A percentile compares a stretch with the other conserved stretches of the same genome.
phyloP scores from a whole-genome alignment of 2,888 invertebrate genomes.

The Brachyopa scutellaris region DNA sequence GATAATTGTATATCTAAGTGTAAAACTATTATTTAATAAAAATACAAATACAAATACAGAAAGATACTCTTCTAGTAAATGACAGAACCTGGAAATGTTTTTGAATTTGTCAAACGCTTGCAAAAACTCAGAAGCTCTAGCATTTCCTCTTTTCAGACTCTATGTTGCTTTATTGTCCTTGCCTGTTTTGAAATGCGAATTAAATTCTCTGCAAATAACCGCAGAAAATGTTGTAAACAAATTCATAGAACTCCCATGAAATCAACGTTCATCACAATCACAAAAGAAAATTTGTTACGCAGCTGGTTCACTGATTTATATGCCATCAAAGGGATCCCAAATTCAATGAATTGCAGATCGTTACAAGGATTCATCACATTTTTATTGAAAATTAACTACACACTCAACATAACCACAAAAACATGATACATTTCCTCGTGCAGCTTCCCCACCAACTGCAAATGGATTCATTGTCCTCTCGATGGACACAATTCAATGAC shows the following conservation, averaged over 20 bases:
- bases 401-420: conserved; percentile 70
- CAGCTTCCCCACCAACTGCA: conserved; percentile 15
- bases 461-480: conserved; percentile 36
- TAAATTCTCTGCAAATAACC: conserved; percentile 22
- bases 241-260: not conserved
- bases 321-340: conserved; percentile 6
- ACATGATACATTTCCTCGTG: conserved; percentile 27
- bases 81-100: too few relatives aligned
- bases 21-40: too few relatives aligned
- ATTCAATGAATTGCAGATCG: conserved; percentile 24
- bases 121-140: too few relatives aligned
- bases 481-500: conserved; percentile 47
- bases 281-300: conserved; percentile 63
- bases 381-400: conserved; percentile 72
- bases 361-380: conserved; percentile 45
- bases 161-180: too few relatives aligned
- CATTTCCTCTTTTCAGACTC: too few relatives aligned
- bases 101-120: too few relatives aligned
- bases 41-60: too few relatives aligned
- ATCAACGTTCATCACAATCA: conserved; percentile 21
- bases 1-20: too few relatives aligned
- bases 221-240: conserved; percentile 8
- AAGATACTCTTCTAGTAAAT: too few relatives aligned
- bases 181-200: conserved; percentile 19
- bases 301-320: conserved; percentile 57